A percentile compares a stretch with the other conserved stretches of the same genome.
Evolutionary conservation across 2,113 vertebrate species (phyloP).

Genomic region (Parus major): DNA sequence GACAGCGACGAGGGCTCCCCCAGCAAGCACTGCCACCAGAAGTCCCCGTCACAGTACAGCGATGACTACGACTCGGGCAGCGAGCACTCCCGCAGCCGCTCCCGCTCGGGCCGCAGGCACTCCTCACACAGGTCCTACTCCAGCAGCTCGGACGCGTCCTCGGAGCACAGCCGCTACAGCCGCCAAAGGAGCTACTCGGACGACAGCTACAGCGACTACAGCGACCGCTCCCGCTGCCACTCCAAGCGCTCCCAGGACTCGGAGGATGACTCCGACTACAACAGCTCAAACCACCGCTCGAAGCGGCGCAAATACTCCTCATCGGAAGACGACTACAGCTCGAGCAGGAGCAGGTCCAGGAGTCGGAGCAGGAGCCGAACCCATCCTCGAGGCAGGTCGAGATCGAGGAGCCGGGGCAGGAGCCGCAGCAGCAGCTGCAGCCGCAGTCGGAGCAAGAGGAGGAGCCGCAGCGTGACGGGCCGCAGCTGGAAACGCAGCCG

Average conservation of each 20-base stretch:
- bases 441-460: constrained; percentile 82
- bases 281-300: constrained; percentile 82
- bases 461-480: constrained; percentile 81
- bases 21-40: constrained; percentile 78
- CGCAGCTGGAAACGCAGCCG: constrained; percentile 81
- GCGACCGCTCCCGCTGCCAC: constrained; percentile 77
- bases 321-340: constrained; percentile 85
- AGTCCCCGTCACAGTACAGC: constrained; percentile 83
- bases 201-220: constrained; percentile 94
- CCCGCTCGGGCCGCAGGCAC: constrained; percentile 77
- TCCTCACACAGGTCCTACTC: constrained; percentile 87
- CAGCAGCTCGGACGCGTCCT: constrained; percentile 89
- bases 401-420: constrained; percentile 81
- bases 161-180: constrained; percentile 86
- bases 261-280: constrained; percentile 88
- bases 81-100: constrained; percentile 85
- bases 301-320: constrained; percentile 84
- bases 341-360: constrained; percentile 82
- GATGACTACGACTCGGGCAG: constrained; percentile 88
- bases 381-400: constrained; percentile 68
- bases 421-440: constrained; percentile 91
- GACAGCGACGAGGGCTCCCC: constrained; percentile 87
- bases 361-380: constrained; percentile 83
- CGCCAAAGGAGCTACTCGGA: constrained; percentile 86
- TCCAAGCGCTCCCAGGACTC: constrained; percentile 87